Evolutionary conservation across 2,797 vertebrate species (phyloP).

Genomic region (Coregonus ussuriensis): DNA sequence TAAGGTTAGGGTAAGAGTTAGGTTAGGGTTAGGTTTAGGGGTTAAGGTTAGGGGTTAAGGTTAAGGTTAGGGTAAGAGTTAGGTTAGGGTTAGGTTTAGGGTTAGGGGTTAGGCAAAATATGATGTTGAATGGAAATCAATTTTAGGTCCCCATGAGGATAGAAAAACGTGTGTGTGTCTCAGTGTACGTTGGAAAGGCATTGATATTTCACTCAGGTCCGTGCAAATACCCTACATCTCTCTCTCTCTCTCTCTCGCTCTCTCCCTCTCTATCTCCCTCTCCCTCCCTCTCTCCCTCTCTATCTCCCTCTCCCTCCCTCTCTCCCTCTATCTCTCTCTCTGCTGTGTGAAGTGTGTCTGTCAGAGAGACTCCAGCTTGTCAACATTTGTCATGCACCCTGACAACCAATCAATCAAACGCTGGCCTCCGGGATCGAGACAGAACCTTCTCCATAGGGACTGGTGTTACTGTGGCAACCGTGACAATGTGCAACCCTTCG

Average conservation of each 20-base stretch:
- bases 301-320: neutral
- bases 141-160: no score
- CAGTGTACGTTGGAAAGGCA: neutral
- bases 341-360: slow-evolving; percentile 53
- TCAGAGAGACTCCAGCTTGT: slow-evolving; percentile 52
- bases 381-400: slow-evolving; percentile 58
- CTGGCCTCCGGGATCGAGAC: slow-evolving; percentile 55
- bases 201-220: slow-evolving; percentile 1
- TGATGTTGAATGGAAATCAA: no score
- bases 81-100: no score
- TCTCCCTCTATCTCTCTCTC: slow-evolving; percentile 20
- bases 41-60: no score
- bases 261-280: slow-evolving; percentile 7
- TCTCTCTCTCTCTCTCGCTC: slow-evolving; percentile 8
- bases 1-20: no score
- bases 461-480: slow-evolving; percentile 68
- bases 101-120: no score
- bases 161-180: neutral
- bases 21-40: no score
- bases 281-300: slow-evolving; percentile 24
- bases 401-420: slow-evolving; percentile 72
- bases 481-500: slow-evolving; percentile 55
- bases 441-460: slow-evolving; percentile 56
- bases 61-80: no score
- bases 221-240: neutral